Evolutionary conservation across 2,113 vertebrate genomes (phyloP).

Genomic region (Syngnathus scovelli): DNA sequence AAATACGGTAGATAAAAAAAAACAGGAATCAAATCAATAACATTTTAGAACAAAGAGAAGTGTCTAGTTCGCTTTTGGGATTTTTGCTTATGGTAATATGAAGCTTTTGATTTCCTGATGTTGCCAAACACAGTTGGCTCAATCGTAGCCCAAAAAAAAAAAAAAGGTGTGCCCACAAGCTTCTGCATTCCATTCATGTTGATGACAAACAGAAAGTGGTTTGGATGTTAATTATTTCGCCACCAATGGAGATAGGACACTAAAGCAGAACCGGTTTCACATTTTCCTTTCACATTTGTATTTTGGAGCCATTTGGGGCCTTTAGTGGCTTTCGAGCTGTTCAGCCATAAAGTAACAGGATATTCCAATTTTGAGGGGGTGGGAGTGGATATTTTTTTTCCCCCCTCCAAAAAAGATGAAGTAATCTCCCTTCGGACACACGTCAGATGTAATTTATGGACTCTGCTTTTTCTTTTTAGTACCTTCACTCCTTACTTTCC

Average conservation of each 20-base stretch:
- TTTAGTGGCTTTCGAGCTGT: slow-evolving; percentile 25
- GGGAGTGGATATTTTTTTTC: slow-evolving; percentile 12
- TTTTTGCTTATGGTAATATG: neutral
- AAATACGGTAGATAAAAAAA: neutral
- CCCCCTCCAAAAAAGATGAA: slow-evolving; percentile 16
- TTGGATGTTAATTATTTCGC: too few relatives aligned
- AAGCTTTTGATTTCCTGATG: neutral
- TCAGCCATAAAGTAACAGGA: slow-evolving; percentile 35
- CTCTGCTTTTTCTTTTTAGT: slow-evolving; percentile 7
- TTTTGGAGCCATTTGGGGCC: slow-evolving; percentile 19
- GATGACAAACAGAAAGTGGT: neutral
- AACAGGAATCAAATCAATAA: neutral
- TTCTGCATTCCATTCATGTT: neutral
- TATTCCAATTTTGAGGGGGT: slow-evolving; percentile 27
- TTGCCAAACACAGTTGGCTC: neutral
- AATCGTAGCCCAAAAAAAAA: neutral
- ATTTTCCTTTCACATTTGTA: slow-evolving; percentile 6
- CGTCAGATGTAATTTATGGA: slow-evolving; percentile 27
- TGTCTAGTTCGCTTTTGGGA: neutral
- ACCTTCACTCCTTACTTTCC: slow-evolving; percentile 6
- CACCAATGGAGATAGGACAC: too few relatives aligned
- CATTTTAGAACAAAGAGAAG: neutral
- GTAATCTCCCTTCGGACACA: slow-evolving; percentile 24
- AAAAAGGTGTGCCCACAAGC: neutral
- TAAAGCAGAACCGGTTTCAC: neutral